Conservation (phyloP, 2,113 vertebrate genomes). For the Phrynosoma platyrhinos region DNA sequence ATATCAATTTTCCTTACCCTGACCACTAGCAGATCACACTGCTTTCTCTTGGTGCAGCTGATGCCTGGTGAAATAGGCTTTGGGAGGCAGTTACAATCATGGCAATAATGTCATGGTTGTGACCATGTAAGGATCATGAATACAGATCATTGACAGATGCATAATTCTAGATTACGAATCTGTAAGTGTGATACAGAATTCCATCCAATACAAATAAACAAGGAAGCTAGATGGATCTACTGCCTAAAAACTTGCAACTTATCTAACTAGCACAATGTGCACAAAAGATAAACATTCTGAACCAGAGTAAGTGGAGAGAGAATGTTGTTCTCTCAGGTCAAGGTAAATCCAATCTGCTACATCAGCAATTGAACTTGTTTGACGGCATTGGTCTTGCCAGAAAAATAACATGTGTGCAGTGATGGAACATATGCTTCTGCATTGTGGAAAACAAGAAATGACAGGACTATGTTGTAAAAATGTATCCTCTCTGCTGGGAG, state of each 20-base stretch:
- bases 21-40: too few species aligned
- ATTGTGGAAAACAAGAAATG: constrained; percentile 73
- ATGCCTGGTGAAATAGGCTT: too few species aligned
- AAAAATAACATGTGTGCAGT: constrained; percentile 32
- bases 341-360: constrained; percentile 23
- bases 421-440: constrained; percentile 65
- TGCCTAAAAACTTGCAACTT: constrained; percentile 6
- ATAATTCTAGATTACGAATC: too few species aligned
- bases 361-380: constrained; percentile 43
- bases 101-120: too few species aligned
- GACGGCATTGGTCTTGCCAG: constrained; percentile 40
- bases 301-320: not conserved
- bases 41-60: too few species aligned
- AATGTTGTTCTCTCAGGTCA: constrained; percentile 29
- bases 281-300: constrained; percentile 1
- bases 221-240: not conserved
- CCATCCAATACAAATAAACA: too few species aligned
- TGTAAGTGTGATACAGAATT: too few species aligned
- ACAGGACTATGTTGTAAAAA: constrained; percentile 70
- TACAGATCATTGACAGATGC: too few species aligned
- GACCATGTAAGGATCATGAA: too few species aligned
- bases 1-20: too few species aligned
- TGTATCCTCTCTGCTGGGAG: constrained; percentile 74
- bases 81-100: too few species aligned
- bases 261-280: constrained; percentile 48